phyloP scores from a whole-genome alignment of 2,888 invertebrate species.

The Epinotia ramella region DNA sequence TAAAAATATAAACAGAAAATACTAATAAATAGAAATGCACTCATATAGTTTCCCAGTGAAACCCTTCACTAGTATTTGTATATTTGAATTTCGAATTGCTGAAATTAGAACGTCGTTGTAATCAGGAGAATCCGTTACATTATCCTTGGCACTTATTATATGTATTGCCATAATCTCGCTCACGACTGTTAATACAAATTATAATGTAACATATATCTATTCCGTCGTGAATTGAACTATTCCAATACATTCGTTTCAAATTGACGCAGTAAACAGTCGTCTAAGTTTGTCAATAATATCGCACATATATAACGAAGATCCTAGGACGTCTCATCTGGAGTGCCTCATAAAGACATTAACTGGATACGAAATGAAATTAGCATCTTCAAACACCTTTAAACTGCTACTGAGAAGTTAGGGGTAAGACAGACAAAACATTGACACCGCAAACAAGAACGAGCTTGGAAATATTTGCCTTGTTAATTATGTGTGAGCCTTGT shows the following conservation, averaged over 20 bases:
- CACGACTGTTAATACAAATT: conserved; percentile 10
- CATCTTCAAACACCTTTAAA: conserved; percentile 54
- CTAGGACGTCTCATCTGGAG: conserved; percentile 50
- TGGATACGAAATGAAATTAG: conserved; percentile 57
- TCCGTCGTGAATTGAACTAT: conserved; percentile 30
- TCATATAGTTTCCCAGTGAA: not conserved
- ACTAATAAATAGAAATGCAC: too few relatives aligned
- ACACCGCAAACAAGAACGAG: conserved; percentile 51
- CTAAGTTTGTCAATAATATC: conserved; percentile 33
- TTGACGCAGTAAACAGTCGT: conserved; percentile 34
- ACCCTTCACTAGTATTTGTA: too few relatives aligned
- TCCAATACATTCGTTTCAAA: conserved; percentile 40
- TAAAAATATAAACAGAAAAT: not conserved
- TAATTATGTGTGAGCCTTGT: conserved; percentile 12
- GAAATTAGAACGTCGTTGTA: too few relatives aligned
- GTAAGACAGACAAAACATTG: conserved; percentile 54
- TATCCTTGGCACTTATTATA: not conserved
- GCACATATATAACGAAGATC: conserved; percentile 47
- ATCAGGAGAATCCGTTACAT: too few relatives aligned
- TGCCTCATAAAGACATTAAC: conserved; percentile 53
- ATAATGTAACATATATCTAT: not conserved
- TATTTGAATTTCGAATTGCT: not conserved
- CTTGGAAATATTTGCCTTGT: conserved; percentile 36
- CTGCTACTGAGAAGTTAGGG: conserved; percentile 52
- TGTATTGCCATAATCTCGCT: conserved; percentile 6